These are phyloP conservation scores for Drosophila fulvimacula DNA, from an alignment of 2,888 invertebrate species.

Conservation along the genomic window DNA sequence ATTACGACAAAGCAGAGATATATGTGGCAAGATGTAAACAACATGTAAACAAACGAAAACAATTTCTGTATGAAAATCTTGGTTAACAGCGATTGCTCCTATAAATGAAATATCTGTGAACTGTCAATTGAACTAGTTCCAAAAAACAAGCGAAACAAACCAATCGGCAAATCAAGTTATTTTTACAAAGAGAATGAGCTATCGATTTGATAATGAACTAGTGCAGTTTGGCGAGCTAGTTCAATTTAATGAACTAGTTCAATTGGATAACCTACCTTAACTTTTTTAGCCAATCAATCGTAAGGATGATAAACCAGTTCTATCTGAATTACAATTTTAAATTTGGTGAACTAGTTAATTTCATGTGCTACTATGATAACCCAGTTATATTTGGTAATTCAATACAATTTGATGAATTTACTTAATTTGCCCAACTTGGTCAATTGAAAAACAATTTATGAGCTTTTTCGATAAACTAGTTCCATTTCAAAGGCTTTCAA, in stretches of 20 bases:
- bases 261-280: background rate
- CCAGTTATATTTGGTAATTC: too few species aligned
- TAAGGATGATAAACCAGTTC: background rate
- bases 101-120: background rate
- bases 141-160: background rate
- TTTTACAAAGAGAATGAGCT: too few species aligned
- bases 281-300: background rate
- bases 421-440: too few species aligned
- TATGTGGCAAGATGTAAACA: background rate
- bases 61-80: background rate
- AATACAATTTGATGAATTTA: too few species aligned
- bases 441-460: too few species aligned
- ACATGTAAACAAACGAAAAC: background rate
- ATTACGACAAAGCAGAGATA: background rate
- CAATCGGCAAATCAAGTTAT: background rate
- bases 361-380: too few species aligned
- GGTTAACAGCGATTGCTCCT: background rate
- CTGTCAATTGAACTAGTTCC: background rate
- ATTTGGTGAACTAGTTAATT: background rate
- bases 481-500: too few species aligned
- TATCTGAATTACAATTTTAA: too few species aligned
- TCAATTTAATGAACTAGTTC: background rate
- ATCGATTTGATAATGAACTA: too few species aligned
- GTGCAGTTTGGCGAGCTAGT: background rate
- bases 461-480: too few species aligned